Evolutionary conservation across 2,797 vertebrate species (phyloP), one percentile per base, ranked within the genome.

Genomic region (Macropus fuliginosus): DNA sequence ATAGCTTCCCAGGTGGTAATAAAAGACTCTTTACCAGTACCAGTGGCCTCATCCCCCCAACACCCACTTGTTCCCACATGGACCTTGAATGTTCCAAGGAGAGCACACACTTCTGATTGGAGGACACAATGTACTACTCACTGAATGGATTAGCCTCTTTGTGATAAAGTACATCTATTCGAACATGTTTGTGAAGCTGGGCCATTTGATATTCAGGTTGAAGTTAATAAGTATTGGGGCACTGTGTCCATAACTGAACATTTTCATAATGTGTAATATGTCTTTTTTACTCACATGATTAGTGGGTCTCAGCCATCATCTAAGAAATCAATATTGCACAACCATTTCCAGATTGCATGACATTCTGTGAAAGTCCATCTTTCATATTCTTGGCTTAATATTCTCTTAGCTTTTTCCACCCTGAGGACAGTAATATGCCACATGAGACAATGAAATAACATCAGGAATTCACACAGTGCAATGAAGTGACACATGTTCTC

Each of bases 241-340:
- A 97, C 95, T 97, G 93, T 97, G 95, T 97, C 95, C 97, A 93
- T 97, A 98, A 98, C 98, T 98, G 98, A 98, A 97, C 96, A 97
- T 98, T 98, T 98, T 97, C 98, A 98, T 98, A 98, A 98, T 98
- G 97, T 31, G 97, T 98, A 98, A 98, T 98, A 98, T 1, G 98
- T 98, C 98, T 98, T 98, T 98, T 98, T 96, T 97, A 98, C 97
- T 97, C 96, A 96, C 96, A 97, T 96, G 52, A 92, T 97, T 98
- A 96, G 94, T 96, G 97, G 96, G 95, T 96, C 97, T 98, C 97
- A 97, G 97, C 96, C 97, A 90, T 98, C 97, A 96, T 97, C 97
- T 98, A 97, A 29, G 0, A 98, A 98, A 98, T 98, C 98, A 97
- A 95, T 98, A 98, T 98, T 98, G 97, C 98, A 98, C 96, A 98